Base-by-base conservation (phyloP, 2,888 invertebrate genomes). In the Drosophila buzzatii region DNA sequence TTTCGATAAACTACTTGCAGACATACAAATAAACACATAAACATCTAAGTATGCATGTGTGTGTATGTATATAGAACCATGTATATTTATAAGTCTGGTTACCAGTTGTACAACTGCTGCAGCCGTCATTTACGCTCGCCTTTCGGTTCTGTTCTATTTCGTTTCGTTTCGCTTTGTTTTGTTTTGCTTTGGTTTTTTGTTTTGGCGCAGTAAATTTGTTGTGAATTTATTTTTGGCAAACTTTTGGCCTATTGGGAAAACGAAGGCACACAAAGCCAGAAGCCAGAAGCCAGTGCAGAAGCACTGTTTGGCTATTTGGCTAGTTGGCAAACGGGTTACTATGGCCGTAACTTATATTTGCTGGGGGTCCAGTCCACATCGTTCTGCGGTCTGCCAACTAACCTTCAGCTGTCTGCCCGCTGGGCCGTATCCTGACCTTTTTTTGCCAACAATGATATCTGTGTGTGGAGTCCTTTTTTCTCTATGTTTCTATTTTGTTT, bases 241-340 rank as follows among this genome's bases (percentile, higher is more conserved):
- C 65, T 79, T 81, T 79, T 77, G 70, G 77, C 66, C 79, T 77
- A 77, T 79, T 77, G 78, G 78, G 78, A 77, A 77, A 73, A 61
- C 57, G 60, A 33, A 51, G 49, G 49, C 20, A 6, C 0, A 27
- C 27, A 7, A 20, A 18, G 12, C 18, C 37, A 37, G 37, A 12
- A 5, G 39, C 45, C 45, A 47, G 14, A 37, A 37, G 37, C 27
- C 27, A 27, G 27, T 27, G 41, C 41, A 35, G 58, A 52, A 61
- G 45, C 37, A 9, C 44, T 61, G 44, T 39, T 49, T 49, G 49
- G 33, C 49, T 49, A n/a, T 49, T 33, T 45, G 45, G 20, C 44
- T 27, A 16, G 2, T 9, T 42, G 37, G 70, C 73, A 65, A 78
- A 61, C 57, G 71, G 53, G 63, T 73, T 73, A 52, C n/a, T 35